Evolutionary conservation across 2,888 invertebrate species (phyloP).

Genomic region (Cosmorhoe ocellata): DNA sequence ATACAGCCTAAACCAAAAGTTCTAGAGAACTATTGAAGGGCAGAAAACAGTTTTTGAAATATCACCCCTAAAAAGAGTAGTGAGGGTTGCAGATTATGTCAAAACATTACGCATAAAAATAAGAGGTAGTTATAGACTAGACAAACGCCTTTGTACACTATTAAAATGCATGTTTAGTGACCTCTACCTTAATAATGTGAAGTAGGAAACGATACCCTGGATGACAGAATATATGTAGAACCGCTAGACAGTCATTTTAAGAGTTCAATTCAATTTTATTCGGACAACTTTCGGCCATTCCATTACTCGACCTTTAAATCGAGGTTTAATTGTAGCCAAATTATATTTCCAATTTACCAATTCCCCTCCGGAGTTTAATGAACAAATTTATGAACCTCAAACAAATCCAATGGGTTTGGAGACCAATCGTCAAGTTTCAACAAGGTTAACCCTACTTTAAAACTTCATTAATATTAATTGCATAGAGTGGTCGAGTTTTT

Average conservation of each 20-base stretch:
- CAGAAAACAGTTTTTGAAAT: too few relatives aligned
- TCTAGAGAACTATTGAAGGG: too few relatives aligned
- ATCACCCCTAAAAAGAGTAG: too few relatives aligned
- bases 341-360: slow-evolving; percentile 30
- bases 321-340: slow-evolving; percentile 21
- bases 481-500: not conserved
- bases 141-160: too few relatives aligned
- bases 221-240: too few relatives aligned
- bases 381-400: slow-evolving; percentile 25
- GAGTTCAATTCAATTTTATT: slow-evolving; percentile 3
- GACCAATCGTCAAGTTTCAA: slow-evolving; percentile 27
- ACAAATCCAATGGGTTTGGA: slow-evolving; percentile 22
- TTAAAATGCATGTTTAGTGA: too few relatives aligned
- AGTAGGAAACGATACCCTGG: too few relatives aligned
- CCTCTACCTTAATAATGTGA: too few relatives aligned
- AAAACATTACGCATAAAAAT: too few relatives aligned
- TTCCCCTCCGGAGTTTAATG: slow-evolving; percentile 21
- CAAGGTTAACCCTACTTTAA: slow-evolving; percentile 13
- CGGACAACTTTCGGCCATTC: slow-evolving; percentile 3
- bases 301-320: not conserved
- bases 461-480: not conserved
- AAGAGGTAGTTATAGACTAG: too few relatives aligned
- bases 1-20: too few relatives aligned
- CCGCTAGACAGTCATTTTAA: not conserved
- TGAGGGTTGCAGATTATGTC: too few relatives aligned